phyloP scores from a whole-genome alignment of 2,888 invertebrate genomes.

The Sceliomorpha sp. region DNA sequence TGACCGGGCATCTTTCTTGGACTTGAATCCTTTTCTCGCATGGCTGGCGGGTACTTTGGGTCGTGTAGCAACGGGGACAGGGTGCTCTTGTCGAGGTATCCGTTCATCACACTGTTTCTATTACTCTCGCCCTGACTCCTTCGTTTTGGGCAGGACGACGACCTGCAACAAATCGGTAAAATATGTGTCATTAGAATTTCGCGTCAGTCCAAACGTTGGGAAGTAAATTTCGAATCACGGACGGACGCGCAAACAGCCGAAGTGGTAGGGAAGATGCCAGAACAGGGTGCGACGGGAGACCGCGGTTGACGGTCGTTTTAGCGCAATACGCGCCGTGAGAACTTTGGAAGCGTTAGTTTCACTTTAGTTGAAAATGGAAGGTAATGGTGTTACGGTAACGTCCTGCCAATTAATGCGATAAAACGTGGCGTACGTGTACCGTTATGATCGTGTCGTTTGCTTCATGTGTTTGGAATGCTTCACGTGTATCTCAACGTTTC shows the following conservation, averaged over 20 bases:
- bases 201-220: no score
- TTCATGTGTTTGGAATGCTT: constrained; percentile 14
- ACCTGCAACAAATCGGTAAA: constrained; percentile 33
- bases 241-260: no score
- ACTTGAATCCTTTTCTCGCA: constrained; percentile 95
- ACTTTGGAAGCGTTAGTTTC: constrained; percentile 40
- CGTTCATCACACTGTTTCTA: constrained; percentile 77
- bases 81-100: constrained; percentile 79
- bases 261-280: constrained; percentile 24
- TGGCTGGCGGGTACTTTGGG: constrained; percentile 82
- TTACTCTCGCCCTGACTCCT: constrained; percentile 68
- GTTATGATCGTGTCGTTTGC: constrained; percentile 6
- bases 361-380: constrained; percentile 33
- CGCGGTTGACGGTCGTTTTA: constrained; percentile 26
- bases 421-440: constrained; percentile 19
- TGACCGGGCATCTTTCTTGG: constrained; percentile 91
- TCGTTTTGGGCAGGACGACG: constrained; percentile 51
- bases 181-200: neutral
- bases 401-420: constrained; percentile 39
- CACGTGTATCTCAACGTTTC: constrained; percentile 37
- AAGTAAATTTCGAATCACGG: no score
- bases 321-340: constrained; percentile 45
- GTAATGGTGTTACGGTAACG: constrained; percentile 41
- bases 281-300: no score
- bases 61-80: constrained; percentile 78